Evolutionary conservation across 2,888 invertebrate genomes (phyloP).

Genomic region (Chirona hameri): DNA sequence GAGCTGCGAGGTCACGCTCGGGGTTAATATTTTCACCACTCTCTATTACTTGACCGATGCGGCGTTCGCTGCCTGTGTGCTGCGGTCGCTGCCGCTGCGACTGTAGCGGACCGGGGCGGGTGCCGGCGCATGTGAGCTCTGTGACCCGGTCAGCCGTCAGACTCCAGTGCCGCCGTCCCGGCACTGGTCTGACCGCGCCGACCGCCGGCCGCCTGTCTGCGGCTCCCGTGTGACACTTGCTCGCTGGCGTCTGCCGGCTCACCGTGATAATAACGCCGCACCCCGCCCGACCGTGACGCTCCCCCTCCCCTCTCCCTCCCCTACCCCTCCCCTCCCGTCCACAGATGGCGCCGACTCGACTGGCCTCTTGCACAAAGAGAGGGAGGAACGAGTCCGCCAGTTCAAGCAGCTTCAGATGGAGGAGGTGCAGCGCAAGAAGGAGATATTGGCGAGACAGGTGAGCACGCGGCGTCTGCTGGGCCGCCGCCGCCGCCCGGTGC

Average conservation of each 20-base stretch:
- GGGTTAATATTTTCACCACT: no score
- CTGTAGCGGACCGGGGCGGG: no score
- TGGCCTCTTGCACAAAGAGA: slow-evolving; percentile 43
- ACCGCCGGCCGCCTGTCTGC: neutral
- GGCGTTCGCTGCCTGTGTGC: no score
- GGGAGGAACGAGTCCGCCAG: slow-evolving; percentile 46
- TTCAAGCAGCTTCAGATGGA: slow-evolving; percentile 82
- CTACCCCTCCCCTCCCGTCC: neutral
- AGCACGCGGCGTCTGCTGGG: slow-evolving; percentile 28
- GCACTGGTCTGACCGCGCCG: neutral
- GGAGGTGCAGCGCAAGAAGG: slow-evolving; percentile 80
- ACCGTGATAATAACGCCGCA: neutral
- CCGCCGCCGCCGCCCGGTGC: no score
- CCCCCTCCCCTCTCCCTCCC: no score
- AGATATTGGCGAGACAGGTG: slow-evolving; percentile 77
- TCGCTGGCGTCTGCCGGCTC: no score
- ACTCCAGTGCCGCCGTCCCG: neutral
- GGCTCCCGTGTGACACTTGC: no score
- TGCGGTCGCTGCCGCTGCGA: no score
- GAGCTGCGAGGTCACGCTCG: no score
- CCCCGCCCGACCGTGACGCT: neutral
- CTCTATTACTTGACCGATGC: no score
- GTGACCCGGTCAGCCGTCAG: neutral
- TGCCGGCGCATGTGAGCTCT: neutral
- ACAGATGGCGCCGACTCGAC: slow-evolving; percentile 33